A percentile compares a stretch with the other conserved stretches of the same genome.
phyloP scores from a whole-genome alignment of 2,113 vertebrate species.

The Myanophis thanlyinensis region DNA sequence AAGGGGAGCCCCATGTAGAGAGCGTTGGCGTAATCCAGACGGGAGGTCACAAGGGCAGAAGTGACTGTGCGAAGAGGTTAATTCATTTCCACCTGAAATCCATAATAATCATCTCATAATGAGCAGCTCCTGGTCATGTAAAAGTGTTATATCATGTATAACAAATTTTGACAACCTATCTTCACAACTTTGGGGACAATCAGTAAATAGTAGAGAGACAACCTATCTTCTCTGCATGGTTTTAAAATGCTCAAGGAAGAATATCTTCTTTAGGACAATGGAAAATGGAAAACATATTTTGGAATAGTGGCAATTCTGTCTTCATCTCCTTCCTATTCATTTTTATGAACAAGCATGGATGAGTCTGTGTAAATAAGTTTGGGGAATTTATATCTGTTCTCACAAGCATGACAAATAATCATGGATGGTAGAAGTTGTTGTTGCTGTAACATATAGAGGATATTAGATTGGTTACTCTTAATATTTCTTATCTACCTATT shows the following conservation, averaged over 20 bases:
- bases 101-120: not conserved
- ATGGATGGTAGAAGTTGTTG: not conserved
- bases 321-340: conserved; percentile 47
- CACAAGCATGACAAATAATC: not conserved
- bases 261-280: conserved; percentile 42
- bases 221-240: not conserved
- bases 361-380: conserved; percentile 60
- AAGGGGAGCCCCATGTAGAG: too few species aligned
- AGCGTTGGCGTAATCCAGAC: too few species aligned
- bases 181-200: not conserved
- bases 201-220: not conserved
- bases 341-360: conserved; percentile 51
- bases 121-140: not conserved
- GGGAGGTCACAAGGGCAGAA: too few species aligned
- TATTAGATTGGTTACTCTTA: not conserved
- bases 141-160: not conserved
- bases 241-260: conserved; percentile 35
- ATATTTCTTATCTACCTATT: not conserved
- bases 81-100: not conserved
- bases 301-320: conserved; percentile 29
- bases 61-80: too few species aligned
- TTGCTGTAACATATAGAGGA: not conserved
- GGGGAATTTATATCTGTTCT: conserved; percentile 12
- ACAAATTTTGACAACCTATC: not conserved
- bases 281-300: conserved; percentile 41